Conservation (phyloP, 2,113 vertebrate genomes). For the Colossoma macropomum region DNA sequence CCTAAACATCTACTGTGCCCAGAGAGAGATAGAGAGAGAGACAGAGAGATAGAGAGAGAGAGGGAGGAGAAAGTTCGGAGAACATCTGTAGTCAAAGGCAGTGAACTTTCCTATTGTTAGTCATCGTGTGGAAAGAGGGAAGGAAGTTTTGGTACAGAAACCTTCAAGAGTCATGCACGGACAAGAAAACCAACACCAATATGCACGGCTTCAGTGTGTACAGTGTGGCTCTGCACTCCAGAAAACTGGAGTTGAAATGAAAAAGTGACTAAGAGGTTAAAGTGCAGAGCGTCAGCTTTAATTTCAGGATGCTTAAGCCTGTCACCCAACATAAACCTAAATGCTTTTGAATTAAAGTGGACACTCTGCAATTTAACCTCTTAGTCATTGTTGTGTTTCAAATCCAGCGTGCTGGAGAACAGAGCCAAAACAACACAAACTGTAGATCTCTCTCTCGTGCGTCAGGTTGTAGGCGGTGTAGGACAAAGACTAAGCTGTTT, state of each 20-base stretch:
- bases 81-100: slow-evolving; percentile 23
- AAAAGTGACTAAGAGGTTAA: background rate
- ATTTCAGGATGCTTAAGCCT: background rate
- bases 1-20: background rate
- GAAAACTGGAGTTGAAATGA: background rate
- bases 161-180: slow-evolving; percentile 4
- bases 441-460: background rate
- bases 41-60: background rate
- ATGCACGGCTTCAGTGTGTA: background rate
- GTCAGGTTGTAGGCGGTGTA: too few species aligned
- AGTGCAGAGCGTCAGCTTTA: background rate
- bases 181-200: background rate
- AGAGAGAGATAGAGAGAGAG: slow-evolving; percentile 20
- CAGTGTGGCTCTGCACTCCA: background rate
- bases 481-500: too few species aligned
- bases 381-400: background rate
- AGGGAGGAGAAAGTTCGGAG: background rate
- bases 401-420: background rate
- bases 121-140: slow-evolving; percentile 29
- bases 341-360: background rate
- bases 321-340: too few species aligned
- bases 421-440: background rate
- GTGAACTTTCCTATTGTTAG: slow-evolving; percentile 23
- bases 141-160: slow-evolving; percentile 10
- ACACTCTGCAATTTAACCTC: background rate